These are phyloP conservation scores for Okapia johnstoni DNA, from an alignment of 2,113 vertebrate species.

Conservation along the genomic window DNA sequence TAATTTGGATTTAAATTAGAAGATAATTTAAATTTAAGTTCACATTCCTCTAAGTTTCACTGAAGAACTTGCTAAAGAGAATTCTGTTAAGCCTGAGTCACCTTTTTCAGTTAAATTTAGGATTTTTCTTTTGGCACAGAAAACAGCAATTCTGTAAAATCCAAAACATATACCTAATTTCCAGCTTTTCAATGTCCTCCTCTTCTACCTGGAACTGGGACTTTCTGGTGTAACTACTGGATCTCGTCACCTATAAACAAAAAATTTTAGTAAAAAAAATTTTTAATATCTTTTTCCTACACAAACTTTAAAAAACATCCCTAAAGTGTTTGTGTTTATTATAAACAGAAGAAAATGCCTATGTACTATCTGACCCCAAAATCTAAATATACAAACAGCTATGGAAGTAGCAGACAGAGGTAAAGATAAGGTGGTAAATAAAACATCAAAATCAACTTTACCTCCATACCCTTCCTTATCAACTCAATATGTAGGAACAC, in stretches of 20 bases:
- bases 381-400: background rate
- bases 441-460: background rate
- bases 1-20: constrained; percentile 18
- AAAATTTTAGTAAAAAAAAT: constrained; percentile 41
- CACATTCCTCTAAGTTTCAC: constrained; percentile 5
- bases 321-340: background rate
- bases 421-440: background rate
- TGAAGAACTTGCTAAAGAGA: background rate
- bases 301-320: constrained; percentile 42
- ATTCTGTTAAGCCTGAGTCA: background rate
- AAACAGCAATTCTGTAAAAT: constrained; percentile 15
- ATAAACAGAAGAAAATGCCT: background rate
- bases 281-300: background rate
- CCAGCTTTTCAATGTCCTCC: constrained; percentile 97
- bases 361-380: background rate
- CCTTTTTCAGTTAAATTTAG: constrained; percentile 25
- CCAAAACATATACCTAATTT: constrained; percentile 89
- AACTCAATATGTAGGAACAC: background rate
- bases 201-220: constrained; percentile 97
- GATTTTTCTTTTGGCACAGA: constrained; percentile 34
- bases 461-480: background rate
- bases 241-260: constrained; percentile 90
- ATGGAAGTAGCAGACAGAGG: background rate
- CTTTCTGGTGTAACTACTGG: constrained; percentile 96
- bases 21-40: constrained; percentile 1